Percentiles rank a stretch among this genome's conserved stretches.
Evolutionary conservation across 2,113 vertebrate genomes (phyloP).

Genomic region (Sclerurus mexicanus): DNA sequence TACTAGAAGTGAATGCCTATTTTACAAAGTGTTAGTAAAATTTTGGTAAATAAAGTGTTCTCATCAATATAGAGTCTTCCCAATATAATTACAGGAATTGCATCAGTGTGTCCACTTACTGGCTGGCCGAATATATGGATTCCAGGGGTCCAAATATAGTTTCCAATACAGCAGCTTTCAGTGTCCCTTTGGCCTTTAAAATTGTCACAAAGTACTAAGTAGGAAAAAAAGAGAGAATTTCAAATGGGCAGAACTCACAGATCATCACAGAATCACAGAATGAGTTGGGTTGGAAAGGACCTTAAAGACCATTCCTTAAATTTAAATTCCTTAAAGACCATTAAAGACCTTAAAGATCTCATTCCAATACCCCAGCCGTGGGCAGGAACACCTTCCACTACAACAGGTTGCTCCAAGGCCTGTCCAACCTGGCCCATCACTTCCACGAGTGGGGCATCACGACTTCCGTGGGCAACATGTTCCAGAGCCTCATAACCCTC

Average conservation of each 20-base stretch:
- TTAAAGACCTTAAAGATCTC: not conserved
- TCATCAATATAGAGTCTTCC: not conserved
- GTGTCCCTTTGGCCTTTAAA: conserved; percentile 90
- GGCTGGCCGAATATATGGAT: conserved; percentile 84
- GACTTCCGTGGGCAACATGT: not conserved
- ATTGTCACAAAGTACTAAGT: conserved; percentile 84
- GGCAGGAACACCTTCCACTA: too few species aligned
- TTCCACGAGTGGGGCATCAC: not conserved
- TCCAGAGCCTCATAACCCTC: not conserved
- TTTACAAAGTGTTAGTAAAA: not conserved
- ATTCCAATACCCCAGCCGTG: not conserved
- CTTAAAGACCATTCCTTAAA: not conserved
- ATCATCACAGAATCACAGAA: not conserved
- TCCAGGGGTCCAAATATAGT: conserved; percentile 89
- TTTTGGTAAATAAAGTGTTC: not conserved
- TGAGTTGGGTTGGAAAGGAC: not conserved
- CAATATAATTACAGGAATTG: not conserved
- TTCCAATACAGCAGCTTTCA: conserved; percentile 81
- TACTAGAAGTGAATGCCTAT: not conserved
- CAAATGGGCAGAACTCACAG: not conserved
- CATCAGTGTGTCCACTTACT: conserved; percentile 79
- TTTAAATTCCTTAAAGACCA: too few species aligned
- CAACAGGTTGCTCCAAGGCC: not conserved
- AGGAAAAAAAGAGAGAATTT: not conserved
- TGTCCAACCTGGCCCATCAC: not conserved